A percentile compares a stretch with the other conserved stretches of the same genome.
Evolutionary conservation across 2,888 invertebrate species (phyloP).

Genomic region (Scaptomyza tumidula): DNA sequence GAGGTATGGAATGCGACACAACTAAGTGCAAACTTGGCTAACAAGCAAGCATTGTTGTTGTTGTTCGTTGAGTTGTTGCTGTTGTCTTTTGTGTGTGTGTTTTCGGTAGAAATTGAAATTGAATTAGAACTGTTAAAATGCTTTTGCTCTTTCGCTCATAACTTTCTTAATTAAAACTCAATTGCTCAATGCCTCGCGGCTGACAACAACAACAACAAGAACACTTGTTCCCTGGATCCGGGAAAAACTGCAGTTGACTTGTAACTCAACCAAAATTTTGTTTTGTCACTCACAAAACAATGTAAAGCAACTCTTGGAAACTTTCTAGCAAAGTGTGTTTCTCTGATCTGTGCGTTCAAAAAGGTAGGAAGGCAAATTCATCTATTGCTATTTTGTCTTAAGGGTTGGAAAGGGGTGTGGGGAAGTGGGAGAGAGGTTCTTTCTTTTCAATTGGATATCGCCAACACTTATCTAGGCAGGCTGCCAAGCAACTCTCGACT

Average conservation of each 20-base stretch:
- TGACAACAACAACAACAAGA: slow-evolving; percentile 29
- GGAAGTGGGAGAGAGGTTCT: no score
- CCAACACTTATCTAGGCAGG: slow-evolving; percentile 52
- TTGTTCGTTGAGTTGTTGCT: slow-evolving; percentile 12
- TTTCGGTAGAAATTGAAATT: slow-evolving; percentile 36
- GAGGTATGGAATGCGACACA: not conserved
- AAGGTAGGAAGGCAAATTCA: not conserved
- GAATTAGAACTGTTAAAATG: slow-evolving; percentile 49
- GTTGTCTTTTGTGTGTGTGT: slow-evolving; percentile 20
- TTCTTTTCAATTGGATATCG: slow-evolving; percentile 51
- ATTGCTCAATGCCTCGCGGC: slow-evolving; percentile 60
- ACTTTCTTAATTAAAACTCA: slow-evolving; percentile 77
- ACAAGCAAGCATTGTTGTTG: slow-evolving; percentile 17
- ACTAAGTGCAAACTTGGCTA: slow-evolving; percentile 26
- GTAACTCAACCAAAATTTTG: not conserved
- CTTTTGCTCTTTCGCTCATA: slow-evolving; percentile 42
- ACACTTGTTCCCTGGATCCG: slow-evolving; percentile 5
- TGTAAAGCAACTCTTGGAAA: not conserved
- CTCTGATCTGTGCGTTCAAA: no score
- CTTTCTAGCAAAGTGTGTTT: not conserved
- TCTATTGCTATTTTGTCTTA: not conserved
- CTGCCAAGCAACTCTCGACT: slow-evolving; percentile 30
- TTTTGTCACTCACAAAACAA: not conserved
- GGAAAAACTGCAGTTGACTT: slow-evolving; percentile 5
- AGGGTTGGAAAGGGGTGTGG: not conserved